These are phyloP conservation scores for Thereva unica DNA, from an alignment of 2,888 invertebrate genomes.

Conservation along the genomic window DNA sequence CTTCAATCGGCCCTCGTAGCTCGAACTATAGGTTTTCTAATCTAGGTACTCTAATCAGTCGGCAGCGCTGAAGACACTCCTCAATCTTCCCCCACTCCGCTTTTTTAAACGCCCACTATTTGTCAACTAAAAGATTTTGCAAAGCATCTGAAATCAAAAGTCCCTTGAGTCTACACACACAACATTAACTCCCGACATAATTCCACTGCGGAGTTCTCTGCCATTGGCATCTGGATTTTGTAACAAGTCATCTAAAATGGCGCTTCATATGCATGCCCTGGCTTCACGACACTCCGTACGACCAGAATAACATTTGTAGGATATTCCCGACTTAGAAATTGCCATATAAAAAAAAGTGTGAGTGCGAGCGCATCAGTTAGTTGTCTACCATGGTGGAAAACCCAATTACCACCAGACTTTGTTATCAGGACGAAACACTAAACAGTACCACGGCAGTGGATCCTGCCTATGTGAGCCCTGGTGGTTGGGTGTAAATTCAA, in stretches of 20 bases:
- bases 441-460: slow-evolving; percentile 32
- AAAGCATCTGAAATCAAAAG: too few relatives aligned
- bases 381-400: slow-evolving; percentile 33
- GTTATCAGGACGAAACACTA: slow-evolving; percentile 34
- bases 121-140: too few relatives aligned
- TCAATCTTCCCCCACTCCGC: too few relatives aligned
- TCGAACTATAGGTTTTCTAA: too few relatives aligned
- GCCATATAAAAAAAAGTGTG: background rate
- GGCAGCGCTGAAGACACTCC: too few relatives aligned
- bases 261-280: slow-evolving; percentile 13
- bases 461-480: slow-evolving; percentile 25
- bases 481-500: slow-evolving; percentile 25
- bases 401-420: slow-evolving; percentile 34
- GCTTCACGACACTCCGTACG: background rate
- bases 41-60: too few relatives aligned
- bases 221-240: slow-evolving; percentile 14
- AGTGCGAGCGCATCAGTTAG: slow-evolving; percentile 27
- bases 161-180: background rate
- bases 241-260: background rate
- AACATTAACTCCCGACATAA: slow-evolving; percentile 21
- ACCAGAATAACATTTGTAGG: background rate
- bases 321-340: background rate
- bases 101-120: too few relatives aligned
- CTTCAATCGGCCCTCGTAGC: too few relatives aligned
- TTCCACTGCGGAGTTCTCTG: slow-evolving; percentile 20